These are phyloP conservation scores for Nemopilema nomurai DNA, from an alignment of 30 jellyfish, hydroid and myxozoan species.

Conservation along the genomic window DNA sequence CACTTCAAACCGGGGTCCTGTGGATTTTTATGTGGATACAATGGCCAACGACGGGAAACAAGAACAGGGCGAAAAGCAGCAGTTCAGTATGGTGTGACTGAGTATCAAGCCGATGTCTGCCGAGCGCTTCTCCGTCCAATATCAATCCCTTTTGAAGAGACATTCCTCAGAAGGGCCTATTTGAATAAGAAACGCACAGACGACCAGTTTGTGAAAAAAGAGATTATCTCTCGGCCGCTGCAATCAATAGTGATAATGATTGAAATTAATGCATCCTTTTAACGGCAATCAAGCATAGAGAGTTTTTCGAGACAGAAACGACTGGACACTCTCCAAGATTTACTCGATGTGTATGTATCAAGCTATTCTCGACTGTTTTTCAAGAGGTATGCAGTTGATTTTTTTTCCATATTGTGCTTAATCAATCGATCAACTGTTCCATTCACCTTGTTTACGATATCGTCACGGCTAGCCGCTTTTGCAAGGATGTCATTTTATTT, in stretches of 20 bases:
- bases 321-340: neutral
- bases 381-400: neutral
- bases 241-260: slow-evolving; percentile 26
- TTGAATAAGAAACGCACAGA: neutral
- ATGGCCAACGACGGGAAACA: slow-evolving; percentile 13
- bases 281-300: slow-evolving; percentile 47
- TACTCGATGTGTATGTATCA: neutral
- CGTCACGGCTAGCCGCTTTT: neutral
- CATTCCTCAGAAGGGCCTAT: neutral
- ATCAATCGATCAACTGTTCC: neutral
- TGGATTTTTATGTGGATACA: neutral
- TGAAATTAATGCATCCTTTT: slow-evolving; percentile 22
- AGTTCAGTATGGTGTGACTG: neutral
- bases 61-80: slow-evolving; percentile 15
- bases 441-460: neutral
- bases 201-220: slow-evolving; percentile 9
- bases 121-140: neutral
- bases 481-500: neutral
- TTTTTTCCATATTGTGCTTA: neutral
- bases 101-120: neutral
- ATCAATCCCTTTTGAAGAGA: neutral
- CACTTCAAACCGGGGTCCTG: slow-evolving; percentile 1
- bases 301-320: neutral
- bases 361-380: neutral
- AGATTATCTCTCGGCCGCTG: slow-evolving; percentile 18